A percentile compares a stretch with the other conserved stretches of the same genome.
Evolutionary conservation across 2,888 invertebrate genomes (phyloP).

Genomic region (Cosmorhoe ocellata): DNA sequence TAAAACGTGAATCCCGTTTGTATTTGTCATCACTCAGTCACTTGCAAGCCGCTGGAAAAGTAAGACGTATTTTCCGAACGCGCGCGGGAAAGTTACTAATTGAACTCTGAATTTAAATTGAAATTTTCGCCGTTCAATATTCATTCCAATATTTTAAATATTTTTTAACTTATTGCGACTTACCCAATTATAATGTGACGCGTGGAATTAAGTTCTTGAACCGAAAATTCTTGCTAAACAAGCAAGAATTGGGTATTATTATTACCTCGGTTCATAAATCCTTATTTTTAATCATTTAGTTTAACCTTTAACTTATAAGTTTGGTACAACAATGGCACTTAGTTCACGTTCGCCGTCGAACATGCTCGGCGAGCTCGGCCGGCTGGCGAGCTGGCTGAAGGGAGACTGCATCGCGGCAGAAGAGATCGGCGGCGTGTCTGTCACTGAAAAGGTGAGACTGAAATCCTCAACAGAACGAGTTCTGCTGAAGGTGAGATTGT

Average conservation of each 20-base stretch:
- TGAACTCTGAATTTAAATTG: conserved; percentile 24
- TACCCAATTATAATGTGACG: conserved; percentile 7
- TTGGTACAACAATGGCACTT: conserved; percentile 54
- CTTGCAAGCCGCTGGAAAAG: conserved; percentile 36
- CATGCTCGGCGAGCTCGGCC: conserved; percentile 73
- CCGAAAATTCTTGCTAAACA: no score
- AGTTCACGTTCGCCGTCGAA: conserved; percentile 68
- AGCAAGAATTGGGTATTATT: no score
- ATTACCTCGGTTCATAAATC: no score
- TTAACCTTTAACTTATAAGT: neutral
- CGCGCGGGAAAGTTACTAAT: conserved; percentile 7
- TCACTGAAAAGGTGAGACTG: conserved; percentile 70
- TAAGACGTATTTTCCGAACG: conserved; percentile 34
- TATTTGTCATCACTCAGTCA: conserved; percentile 49
- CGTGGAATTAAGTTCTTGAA: neutral
- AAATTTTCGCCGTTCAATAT: conserved; percentile 14
- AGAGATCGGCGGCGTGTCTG: conserved; percentile 69
- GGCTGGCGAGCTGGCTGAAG: conserved; percentile 71
- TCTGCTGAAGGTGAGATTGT: conserved; percentile 9
- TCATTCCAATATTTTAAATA: neutral
- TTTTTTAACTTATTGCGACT: neutral
- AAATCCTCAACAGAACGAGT: conserved; percentile 20
- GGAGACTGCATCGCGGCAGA: conserved; percentile 69
- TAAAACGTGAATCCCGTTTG: conserved; percentile 44
- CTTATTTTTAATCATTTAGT: no score